Evolutionary conservation across 1,140 invertebrate genomes (phyloP), one percentile per base, ranked within the genome.

Genomic region (Drosophila sp.): DNA sequence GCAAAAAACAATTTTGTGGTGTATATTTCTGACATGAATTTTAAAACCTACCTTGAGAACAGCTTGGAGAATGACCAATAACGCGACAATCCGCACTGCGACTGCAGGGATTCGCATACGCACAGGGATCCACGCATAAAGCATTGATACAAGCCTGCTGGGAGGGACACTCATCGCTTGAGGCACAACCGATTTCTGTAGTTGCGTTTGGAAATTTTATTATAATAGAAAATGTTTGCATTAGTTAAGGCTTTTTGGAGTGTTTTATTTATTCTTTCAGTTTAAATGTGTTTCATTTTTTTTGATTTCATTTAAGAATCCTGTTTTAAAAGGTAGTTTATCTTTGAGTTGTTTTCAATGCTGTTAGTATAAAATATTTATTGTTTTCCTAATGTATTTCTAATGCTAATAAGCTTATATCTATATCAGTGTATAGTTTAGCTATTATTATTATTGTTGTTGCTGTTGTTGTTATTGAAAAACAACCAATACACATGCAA

Each of bases 81-180:
- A 97, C 96, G 73, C 95, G 94, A 90, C 96, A 97, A 45, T 96
- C 95, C 27, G 89, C 93, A 32, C 92, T 92, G 1, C 81, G 71
- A 13, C 93, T 89, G 80, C 96, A 97, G 1, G 95, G 95, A 80
- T 95, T 96, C 13, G 93, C 93, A 58, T 93, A 92, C 9, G 93
- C 93, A 87, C 96, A 96, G 9, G 95, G 96, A 91, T 96, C 96
- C 36, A 94, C 93, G 80, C 97, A 98, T 61, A 95, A 94, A 4
- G 95, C 94, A 84, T 95, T 94, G 66, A 97, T 93, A 89, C 97
- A 98, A 40, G 96, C 95, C 92, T 96, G 93, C 76, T 95, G 94
- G 7, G 92, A 90, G 7, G 95, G 94, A 91, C 97, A 98, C 63
- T 96, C 95, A 54, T 93, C 92, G 90, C 96, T 94, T 16, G 93